Base-by-base conservation (phyloP, 1,140 invertebrate species). In the Halesus radiatus region DNA sequence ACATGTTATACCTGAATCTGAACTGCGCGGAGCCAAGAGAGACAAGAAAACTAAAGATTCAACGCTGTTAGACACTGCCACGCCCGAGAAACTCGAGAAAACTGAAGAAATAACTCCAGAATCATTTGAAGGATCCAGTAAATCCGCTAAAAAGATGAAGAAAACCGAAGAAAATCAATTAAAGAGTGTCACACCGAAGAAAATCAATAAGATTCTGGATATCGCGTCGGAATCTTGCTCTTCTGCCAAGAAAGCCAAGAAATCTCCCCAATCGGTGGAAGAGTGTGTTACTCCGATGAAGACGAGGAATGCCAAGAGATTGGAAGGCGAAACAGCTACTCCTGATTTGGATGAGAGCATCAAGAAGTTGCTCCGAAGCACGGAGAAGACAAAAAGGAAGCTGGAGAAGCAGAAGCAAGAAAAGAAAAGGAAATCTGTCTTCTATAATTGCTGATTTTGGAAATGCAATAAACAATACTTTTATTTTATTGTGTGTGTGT, bases 401-500 rank as follows among this genome's bases (percentile, higher is more conserved):
- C 80, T 86, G 20, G 87, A 88, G 54, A 86, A 88, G 84, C 85
- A 81, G 77, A 88, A 87, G 26, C 84, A 76, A n/a, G 86, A 88
- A 82, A 90, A 88, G 84, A 89, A 87, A 83, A 84, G 86, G 1
- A 88, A 87, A 76, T 89, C 88, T 77, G 85, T 90, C 0, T 89
- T 88, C 26, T 16, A 66, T 45, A 45, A 45, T 45, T 45, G 37
- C 5, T 13, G 7, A 45, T 10, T 45, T 45, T 45, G 10, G 13
- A 45, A 45, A 32, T 32, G 7, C 0, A 32, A 32, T 32, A 32
- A 32, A 32, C 7, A 32, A 32, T 29, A 5, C 5, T 29, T 29
- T 29, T 5, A n/a, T n/a, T n/a, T n/a, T n/a, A n/a, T n/a, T n/a
- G n/a, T n/a, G n/a, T n/a, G n/a, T n/a, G n/a, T n/a, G n/a, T n/a